Evolutionary conservation across 2,113 vertebrate species (phyloP), one percentile per base, ranked within the genome.

Genomic region (Burhinus oedicnemus): DNA sequence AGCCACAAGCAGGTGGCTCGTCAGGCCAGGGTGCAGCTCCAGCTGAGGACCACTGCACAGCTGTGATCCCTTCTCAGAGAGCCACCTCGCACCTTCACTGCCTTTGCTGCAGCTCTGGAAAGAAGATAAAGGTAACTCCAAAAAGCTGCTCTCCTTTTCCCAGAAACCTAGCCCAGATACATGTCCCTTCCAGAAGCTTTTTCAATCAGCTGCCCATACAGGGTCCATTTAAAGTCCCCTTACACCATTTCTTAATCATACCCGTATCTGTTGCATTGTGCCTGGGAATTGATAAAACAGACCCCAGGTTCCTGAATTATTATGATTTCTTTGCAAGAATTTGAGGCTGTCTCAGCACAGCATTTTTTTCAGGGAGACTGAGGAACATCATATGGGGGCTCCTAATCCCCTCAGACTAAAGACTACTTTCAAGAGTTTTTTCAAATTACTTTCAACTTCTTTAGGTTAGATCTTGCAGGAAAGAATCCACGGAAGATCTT

Each of bases 1-100:
- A 89, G 34, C 9, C 34, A n/a, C 26, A 42, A 44, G 54, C 16
- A 42, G 17, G 26, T n/a, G 51, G 36, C 12, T 81, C 27, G n/a
- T 29, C 49, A 61, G 52, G 34, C 13, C 79, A 57, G 3, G 1
- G 9, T 29, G 57, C n/a, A 65, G 1, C 10, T 60, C 10, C 25
- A 34, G 52, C 42, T 15, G 18, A 75, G 61, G 22, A 57, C 9
- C 12, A 1, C 19, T 51, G 55, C 49, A 58, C 0, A 0, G 0
- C 23, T 14, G 3, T 6, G 23, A 45, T 14, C 10, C 47, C 44
- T 29, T 32, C 68, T 42, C 72, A 62, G 26, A 62, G 22, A 61
- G 26, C 34, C 25, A 29, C 54, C 32, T 38, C 3, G 0, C 45
- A 40, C 17, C 49, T 68, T 65, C 45, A 38, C 7, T 1, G 0